Percentiles rank a stretch among this genome's conserved stretches.
phyloP scores from a whole-genome alignment of 2,113 vertebrate genomes.

The Illadopsis cleaveri region DNA sequence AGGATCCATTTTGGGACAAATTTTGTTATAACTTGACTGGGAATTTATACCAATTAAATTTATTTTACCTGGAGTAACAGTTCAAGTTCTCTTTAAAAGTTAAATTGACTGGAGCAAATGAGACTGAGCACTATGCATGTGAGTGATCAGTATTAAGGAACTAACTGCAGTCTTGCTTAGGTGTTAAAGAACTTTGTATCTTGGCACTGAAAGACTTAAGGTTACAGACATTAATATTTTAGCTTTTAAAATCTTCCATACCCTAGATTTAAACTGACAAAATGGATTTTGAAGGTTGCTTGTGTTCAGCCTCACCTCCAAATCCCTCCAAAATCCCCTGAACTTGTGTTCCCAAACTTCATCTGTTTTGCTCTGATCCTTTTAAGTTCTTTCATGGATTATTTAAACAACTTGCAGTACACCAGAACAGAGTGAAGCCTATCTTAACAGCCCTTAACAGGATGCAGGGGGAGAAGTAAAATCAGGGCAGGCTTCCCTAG shows the following conservation, averaged over 20 bases:
- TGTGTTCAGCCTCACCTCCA: not conserved
- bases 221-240: not conserved
- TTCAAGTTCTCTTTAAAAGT: not conserved
- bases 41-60: not conserved
- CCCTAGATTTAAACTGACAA: not conserved
- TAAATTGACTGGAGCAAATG: not conserved
- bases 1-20: not conserved
- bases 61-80: not conserved
- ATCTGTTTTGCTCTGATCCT: not conserved
- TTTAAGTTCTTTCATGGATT: not conserved
- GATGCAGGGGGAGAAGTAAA: not conserved
- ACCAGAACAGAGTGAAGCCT: not conserved
- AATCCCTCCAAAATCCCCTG: not conserved
- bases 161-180: not conserved
- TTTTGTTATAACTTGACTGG: not conserved
- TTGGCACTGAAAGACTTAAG: not conserved
- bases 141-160: not conserved
- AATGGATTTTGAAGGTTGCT: not conserved
- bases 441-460: not conserved
- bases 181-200: not conserved
- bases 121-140: accelerated
- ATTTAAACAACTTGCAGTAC: not conserved
- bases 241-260: not conserved
- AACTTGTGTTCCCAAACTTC: not conserved
- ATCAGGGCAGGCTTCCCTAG: not conserved